phyloP scores from a whole-genome alignment of 1,140 invertebrate species.

The Lepidurus arcticus region DNA sequence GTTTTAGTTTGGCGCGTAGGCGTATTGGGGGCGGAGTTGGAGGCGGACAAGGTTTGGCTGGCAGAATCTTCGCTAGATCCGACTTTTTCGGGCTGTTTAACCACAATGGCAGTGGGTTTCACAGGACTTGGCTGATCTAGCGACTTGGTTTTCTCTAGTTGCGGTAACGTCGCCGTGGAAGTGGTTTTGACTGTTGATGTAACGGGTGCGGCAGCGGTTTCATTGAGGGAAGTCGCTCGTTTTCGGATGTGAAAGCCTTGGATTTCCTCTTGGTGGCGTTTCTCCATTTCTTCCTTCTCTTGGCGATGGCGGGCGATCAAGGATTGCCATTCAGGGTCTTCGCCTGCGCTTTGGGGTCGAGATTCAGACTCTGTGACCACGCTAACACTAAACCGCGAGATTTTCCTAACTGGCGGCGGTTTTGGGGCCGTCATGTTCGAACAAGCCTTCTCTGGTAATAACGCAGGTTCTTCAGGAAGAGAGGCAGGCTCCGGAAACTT shows the following conservation, averaged over 20 bases:
- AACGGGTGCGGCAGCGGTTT: not conserved
- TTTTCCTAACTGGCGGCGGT: conserved; percentile 46
- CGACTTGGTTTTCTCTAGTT: not conserved
- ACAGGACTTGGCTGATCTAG: not conserved
- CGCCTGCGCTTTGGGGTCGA: not conserved
- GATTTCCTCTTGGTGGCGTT: conserved; percentile 32
- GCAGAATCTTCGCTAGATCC: not conserved
- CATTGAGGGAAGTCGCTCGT: not conserved
- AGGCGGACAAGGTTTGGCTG: not conserved
- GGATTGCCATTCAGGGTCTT: conserved; percentile 27
- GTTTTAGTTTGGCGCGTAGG: conserved; percentile 34
- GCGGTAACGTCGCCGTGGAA: not conserved
- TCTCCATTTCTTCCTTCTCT: conserved; percentile 31
- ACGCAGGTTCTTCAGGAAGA: not conserved
- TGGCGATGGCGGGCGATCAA: conserved; percentile 31
- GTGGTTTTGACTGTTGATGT: not conserved
- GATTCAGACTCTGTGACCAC: conserved; percentile 41
- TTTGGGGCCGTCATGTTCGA: not conserved
- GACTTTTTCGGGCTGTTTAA: not conserved
- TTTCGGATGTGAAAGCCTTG: conserved; percentile 30
- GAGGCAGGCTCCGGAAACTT: conserved; percentile 25
- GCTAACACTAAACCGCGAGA: conserved; percentile 52
- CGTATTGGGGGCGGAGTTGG: conserved; percentile 21
- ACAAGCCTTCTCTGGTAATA: not conserved
- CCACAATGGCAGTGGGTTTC: conserved; percentile 13